Conservation (phyloP, 2,888 invertebrate genomes). For the Xestia ashworthii region DNA sequence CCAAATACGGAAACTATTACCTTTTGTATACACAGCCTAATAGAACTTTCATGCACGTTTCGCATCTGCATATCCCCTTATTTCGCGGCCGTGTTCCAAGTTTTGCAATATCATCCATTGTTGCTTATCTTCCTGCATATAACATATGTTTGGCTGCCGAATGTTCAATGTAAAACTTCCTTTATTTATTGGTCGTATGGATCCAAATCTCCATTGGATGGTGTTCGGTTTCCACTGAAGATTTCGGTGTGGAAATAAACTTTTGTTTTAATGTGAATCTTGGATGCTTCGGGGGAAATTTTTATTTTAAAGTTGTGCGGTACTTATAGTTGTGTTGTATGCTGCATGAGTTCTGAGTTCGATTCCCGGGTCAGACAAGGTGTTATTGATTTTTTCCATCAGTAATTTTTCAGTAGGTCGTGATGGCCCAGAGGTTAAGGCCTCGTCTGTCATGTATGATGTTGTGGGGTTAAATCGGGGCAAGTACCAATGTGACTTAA, state of each 20-base stretch:
- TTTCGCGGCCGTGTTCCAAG: slow-evolving; percentile 48
- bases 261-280: slow-evolving; percentile 13
- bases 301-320: background rate
- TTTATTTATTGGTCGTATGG: slow-evolving; percentile 37
- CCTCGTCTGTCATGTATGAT: too few species aligned
- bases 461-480: too few species aligned
- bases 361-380: too few species aligned
- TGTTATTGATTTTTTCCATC: too few species aligned
- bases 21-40: slow-evolving; percentile 21
- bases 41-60: slow-evolving; percentile 41
- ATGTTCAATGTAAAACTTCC: slow-evolving; percentile 41
- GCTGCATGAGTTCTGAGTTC: too few species aligned
- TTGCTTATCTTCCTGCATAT: slow-evolving; percentile 55
- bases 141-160: slow-evolving; percentile 51
- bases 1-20: slow-evolving; percentile 18
- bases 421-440: too few species aligned
- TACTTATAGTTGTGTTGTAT: too few species aligned
- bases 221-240: slow-evolving; percentile 13
- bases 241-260: slow-evolving; percentile 14
- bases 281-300: background rate
- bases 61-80: slow-evolving; percentile 23
- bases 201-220: slow-evolving; percentile 24
- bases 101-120: slow-evolving; percentile 65
- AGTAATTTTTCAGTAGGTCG: too few species aligned
- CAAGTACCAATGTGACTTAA: too few species aligned